phyloP scores from a whole-genome alignment of 2,113 vertebrate species.

The Actinemys pallida region DNA sequence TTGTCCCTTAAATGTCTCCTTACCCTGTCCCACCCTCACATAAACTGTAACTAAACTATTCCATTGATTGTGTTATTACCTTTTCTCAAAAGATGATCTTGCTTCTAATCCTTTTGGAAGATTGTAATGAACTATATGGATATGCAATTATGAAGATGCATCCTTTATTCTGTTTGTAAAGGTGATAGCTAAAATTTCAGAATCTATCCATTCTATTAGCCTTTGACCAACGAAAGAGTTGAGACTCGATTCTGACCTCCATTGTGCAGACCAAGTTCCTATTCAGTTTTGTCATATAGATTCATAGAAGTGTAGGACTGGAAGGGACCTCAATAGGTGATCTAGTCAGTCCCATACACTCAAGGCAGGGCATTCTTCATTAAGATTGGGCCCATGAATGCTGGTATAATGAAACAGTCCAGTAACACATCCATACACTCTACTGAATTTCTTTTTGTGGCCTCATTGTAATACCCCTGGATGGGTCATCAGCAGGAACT shows the following conservation, averaged over 20 bases:
- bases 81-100: background rate
- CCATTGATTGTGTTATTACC: background rate
- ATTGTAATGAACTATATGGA: background rate
- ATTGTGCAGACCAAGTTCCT: accelerated
- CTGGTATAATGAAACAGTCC: background rate
- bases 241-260: background rate
- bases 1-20: background rate
- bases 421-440: accelerated
- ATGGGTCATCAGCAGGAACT: background rate
- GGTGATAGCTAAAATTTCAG: background rate
- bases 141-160: background rate
- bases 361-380: background rate
- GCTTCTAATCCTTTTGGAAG: background rate
- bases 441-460: background rate
- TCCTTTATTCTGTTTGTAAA: background rate
- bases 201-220: accelerated
- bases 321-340: background rate
- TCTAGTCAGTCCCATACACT: background rate
- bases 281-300: background rate
- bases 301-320: background rate
- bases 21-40: background rate
- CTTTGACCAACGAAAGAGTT: background rate
- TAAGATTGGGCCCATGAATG: background rate
- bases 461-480: background rate
- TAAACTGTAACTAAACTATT: accelerated